phyloP scores from a whole-genome alignment of 2,888 invertebrate genomes.

The Flexamia atlantica region DNA sequence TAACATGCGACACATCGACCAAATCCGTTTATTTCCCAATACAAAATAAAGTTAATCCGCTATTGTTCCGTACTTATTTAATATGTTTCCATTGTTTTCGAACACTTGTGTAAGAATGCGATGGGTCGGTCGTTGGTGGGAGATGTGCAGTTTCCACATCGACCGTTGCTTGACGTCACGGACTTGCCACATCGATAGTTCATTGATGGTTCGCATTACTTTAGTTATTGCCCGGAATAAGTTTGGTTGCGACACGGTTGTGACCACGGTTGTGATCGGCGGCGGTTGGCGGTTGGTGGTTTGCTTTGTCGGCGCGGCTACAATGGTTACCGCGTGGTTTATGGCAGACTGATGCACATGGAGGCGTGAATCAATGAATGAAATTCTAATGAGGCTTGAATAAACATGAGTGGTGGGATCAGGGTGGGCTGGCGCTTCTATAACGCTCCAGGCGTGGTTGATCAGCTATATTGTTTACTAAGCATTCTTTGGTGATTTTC shows the following conservation, averaged over 20 bases:
- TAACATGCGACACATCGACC: background rate
- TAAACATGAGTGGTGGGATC: slow-evolving; percentile 10
- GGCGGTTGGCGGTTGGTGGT: slow-evolving; percentile 2
- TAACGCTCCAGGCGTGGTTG: no score
- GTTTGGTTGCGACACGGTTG: slow-evolving; percentile 31
- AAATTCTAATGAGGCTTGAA: slow-evolving; percentile 37
- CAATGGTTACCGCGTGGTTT: slow-evolving; percentile 49
- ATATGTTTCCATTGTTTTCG: slow-evolving; percentile 49
- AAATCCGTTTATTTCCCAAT: slow-evolving; percentile 21
- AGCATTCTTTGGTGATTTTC: no score
- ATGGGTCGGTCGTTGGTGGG: slow-evolving; percentile 32
- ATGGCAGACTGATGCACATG: slow-evolving; percentile 28
- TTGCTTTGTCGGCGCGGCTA: slow-evolving; percentile 28
- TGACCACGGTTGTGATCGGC: background rate
- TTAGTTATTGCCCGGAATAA: background rate
- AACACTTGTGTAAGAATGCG: slow-evolving; percentile 32
- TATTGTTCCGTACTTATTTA: slow-evolving; percentile 30
- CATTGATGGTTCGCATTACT: background rate
- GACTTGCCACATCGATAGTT: slow-evolving; percentile 23
- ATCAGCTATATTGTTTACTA: no score
- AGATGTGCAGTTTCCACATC: slow-evolving; percentile 40
- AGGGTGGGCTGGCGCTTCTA: no score
- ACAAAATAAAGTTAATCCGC: slow-evolving; percentile 8
- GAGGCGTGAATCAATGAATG: slow-evolving; percentile 30
- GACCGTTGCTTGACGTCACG: slow-evolving; percentile 49